Percentiles rank a stretch among this genome's conserved stretches.
Conservation (phyloP, 2,113 vertebrate genomes). For the Sylvietta virens region DNA sequence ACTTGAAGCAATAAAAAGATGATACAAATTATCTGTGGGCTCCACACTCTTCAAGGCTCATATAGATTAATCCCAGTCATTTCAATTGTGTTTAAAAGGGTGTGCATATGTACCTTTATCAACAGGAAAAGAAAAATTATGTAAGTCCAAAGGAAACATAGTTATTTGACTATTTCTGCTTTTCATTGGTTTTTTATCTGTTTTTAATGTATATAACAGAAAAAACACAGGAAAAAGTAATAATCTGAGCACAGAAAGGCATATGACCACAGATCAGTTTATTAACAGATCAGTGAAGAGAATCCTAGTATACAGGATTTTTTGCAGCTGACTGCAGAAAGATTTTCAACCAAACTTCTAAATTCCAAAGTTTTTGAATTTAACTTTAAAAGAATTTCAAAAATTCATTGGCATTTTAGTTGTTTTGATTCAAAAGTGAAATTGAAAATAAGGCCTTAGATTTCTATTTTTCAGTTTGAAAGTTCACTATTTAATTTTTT, state of each 20-base stretch:
- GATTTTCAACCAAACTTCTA: not conserved
- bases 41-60: not conserved
- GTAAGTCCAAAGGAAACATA: not conserved
- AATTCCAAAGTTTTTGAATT: not conserved
- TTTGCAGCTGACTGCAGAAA: not conserved
- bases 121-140: not conserved
- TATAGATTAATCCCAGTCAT: not conserved
- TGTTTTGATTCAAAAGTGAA: not conserved
- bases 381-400: not conserved
- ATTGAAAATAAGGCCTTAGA: not conserved
- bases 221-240: not conserved
- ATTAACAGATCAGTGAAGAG: not conserved
- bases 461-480: not conserved
- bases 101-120: not conserved
- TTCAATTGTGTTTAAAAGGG: not conserved
- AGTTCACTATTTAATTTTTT: not conserved
- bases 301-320: not conserved
- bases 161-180: not conserved
- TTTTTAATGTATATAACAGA: not conserved
- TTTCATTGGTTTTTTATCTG: not conserved
- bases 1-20: not conserved
- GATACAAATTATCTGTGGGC: not conserved
- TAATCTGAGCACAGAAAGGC: not conserved
- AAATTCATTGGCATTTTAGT: not conserved
- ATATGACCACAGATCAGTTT: not conserved